phyloP scores from a whole-genome alignment of 2,888 invertebrate genomes.

The Chouioia cunea region DNA sequence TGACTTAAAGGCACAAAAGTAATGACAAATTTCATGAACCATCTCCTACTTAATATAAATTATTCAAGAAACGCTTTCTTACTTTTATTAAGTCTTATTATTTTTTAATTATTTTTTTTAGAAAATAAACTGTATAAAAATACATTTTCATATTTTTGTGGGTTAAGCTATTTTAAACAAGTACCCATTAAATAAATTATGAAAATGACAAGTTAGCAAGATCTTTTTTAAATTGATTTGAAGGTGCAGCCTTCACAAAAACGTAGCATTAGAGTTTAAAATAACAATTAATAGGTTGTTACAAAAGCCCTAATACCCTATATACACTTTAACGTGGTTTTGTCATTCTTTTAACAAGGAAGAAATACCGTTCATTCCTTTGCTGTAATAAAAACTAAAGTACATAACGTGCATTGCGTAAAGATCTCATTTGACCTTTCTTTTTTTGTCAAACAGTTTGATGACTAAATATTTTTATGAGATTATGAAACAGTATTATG shows the following conservation, averaged over 20 bases:
- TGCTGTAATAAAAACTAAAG: constrained; percentile 47
- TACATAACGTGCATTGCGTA: constrained; percentile 45
- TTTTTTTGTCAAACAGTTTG: constrained; percentile 40
- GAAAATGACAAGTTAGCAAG: constrained; percentile 51
- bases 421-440: constrained; percentile 36
- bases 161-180: constrained; percentile 49
- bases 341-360: constrained; percentile 46
- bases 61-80: constrained; percentile 44
- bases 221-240: constrained; percentile 46
- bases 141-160: constrained; percentile 47
- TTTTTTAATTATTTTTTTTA: constrained; percentile 45
- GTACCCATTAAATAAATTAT: constrained; percentile 47
- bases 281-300: constrained; percentile 50
- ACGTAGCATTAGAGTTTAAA: constrained; percentile 51
- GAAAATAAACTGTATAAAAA: constrained; percentile 49
- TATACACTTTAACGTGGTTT: constrained; percentile 48
- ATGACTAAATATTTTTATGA: constrained; percentile 32
- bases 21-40: constrained; percentile 46
- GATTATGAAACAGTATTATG: constrained; percentile 48
- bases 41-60: constrained; percentile 47
- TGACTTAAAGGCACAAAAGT: constrained; percentile 46
- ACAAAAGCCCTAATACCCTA: constrained; percentile 54
- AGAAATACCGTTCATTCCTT: constrained; percentile 42
- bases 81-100: constrained; percentile 46
- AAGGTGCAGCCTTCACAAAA: constrained; percentile 54